phyloP scores from a whole-genome alignment of 2,888 invertebrate species.

The Iselma pallidipennis region DNA sequence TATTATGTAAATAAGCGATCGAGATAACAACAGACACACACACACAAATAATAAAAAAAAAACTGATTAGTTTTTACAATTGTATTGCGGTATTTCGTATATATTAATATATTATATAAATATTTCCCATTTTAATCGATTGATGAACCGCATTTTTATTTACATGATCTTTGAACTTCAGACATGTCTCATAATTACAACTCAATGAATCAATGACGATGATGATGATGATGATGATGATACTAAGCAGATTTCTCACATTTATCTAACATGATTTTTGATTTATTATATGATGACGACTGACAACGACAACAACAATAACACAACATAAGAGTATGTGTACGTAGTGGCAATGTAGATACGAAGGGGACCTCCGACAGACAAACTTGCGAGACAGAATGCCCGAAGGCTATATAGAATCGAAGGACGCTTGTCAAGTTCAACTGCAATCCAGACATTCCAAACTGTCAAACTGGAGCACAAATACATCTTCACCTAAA shows the following conservation, averaged over 20 bases:
- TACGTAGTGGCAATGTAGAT: too few relatives aligned
- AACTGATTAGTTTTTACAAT: conserved; percentile 22
- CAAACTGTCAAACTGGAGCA: not conserved
- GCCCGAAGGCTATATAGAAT: not conserved
- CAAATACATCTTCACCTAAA: not conserved
- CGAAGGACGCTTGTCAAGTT: not conserved
- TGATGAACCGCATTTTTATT: not conserved
- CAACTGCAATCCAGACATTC: not conserved
- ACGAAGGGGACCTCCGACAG: too few relatives aligned
- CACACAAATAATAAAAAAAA: too few relatives aligned
- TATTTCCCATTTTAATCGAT: too few relatives aligned
- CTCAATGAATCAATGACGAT: not conserved
- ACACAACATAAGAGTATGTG: not conserved
- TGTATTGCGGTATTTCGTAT: conserved; percentile 8
- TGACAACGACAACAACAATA: not conserved
- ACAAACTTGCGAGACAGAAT: not conserved
- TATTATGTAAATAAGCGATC: conserved; percentile 24
- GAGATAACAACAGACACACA: conserved; percentile 18
- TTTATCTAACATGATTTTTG: not conserved
- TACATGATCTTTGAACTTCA: conserved; percentile 19
- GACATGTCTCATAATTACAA: not conserved
- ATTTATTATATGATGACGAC: not conserved
- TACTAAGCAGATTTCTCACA: not conserved
- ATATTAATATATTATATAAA: conserved; percentile 16
- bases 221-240: not conserved